Conservation (phyloP, 2,888 invertebrate species). For the Andrena haemorrhoa region DNA sequence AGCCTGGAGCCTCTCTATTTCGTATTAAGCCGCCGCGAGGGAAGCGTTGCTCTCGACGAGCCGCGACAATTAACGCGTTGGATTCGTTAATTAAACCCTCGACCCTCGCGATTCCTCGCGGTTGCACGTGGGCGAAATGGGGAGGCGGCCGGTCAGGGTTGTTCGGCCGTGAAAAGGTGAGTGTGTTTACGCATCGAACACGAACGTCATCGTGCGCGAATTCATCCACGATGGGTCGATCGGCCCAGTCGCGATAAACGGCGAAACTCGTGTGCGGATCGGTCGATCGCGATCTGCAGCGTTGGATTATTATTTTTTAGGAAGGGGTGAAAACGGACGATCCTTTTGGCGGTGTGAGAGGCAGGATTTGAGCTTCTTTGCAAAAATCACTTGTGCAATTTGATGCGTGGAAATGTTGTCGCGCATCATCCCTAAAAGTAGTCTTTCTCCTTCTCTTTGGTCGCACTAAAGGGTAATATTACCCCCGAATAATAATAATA, state of each 20-base stretch:
- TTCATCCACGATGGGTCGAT: too few relatives aligned
- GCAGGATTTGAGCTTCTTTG: too few relatives aligned
- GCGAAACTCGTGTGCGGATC: background rate
- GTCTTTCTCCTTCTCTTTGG: too few relatives aligned
- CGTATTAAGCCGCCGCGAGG: background rate
- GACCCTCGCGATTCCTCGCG: background rate
- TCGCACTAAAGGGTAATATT: too few relatives aligned
- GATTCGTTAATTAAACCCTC: constrained; percentile 21
- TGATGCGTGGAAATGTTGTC: too few relatives aligned
- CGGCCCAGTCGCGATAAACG: background rate
- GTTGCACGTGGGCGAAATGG: background rate
- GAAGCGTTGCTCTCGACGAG: constrained; percentile 16
- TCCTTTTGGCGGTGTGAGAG: too few relatives aligned
- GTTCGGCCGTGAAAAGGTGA: constrained; percentile 5
- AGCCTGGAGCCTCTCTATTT: background rate
- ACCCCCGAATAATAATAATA: too few relatives aligned
- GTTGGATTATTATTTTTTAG: background rate
- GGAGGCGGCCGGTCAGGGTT: background rate
- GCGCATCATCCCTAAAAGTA: too few relatives aligned
- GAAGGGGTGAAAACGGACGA: too few relatives aligned
- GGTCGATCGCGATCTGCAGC: background rate
- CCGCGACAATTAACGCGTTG: constrained; percentile 13
- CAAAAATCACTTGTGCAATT: too few relatives aligned
- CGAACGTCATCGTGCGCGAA: background rate
- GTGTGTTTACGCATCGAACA: constrained; percentile 1